Conservation (phyloP, 2,888 invertebrate genomes). For the Nudaria mundana region DNA sequence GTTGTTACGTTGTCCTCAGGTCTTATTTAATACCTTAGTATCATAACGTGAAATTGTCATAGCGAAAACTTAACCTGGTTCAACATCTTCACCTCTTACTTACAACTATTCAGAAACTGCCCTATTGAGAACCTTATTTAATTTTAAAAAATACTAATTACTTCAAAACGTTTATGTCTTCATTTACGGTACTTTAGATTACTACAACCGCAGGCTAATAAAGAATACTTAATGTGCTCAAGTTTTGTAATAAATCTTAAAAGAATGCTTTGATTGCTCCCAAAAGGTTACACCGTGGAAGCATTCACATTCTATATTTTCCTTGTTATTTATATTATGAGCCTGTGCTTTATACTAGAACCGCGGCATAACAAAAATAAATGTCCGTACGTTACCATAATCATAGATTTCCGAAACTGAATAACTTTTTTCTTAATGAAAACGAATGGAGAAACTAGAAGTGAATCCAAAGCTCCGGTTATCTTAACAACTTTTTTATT, state of each 20-base stretch:
- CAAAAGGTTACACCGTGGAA: slow-evolving; percentile 79
- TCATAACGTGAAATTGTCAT: no score
- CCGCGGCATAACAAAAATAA: slow-evolving; percentile 77
- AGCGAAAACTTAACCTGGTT: no score
- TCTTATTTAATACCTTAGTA: no score
- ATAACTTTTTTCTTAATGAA: slow-evolving; percentile 60
- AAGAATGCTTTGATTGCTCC: slow-evolving; percentile 80
- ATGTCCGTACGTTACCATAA: slow-evolving; percentile 69
- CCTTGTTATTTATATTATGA: slow-evolving; percentile 79
- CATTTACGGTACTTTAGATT: slow-evolving; percentile 44
- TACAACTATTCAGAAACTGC: no score
- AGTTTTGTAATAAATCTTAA: slow-evolving; percentile 80
- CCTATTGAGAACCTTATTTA: no score
- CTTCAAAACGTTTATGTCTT: slow-evolving; percentile 35
- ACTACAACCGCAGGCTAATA: slow-evolving; percentile 66
- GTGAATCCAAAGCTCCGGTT: slow-evolving; percentile 38
- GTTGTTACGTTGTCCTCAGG: no score
- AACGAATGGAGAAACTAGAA: slow-evolving; percentile 59
- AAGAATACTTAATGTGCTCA: slow-evolving; percentile 79
- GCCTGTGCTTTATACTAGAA: slow-evolving; percentile 77
- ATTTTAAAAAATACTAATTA: no score
- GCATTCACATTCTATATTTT: slow-evolving; percentile 80
- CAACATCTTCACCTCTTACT: no score
- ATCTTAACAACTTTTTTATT: slow-evolving; percentile 43
- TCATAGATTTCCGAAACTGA: slow-evolving; percentile 62